Evolutionary conservation across 2,113 vertebrate genomes (phyloP).

Genomic region (Pimephales promelas): DNA sequence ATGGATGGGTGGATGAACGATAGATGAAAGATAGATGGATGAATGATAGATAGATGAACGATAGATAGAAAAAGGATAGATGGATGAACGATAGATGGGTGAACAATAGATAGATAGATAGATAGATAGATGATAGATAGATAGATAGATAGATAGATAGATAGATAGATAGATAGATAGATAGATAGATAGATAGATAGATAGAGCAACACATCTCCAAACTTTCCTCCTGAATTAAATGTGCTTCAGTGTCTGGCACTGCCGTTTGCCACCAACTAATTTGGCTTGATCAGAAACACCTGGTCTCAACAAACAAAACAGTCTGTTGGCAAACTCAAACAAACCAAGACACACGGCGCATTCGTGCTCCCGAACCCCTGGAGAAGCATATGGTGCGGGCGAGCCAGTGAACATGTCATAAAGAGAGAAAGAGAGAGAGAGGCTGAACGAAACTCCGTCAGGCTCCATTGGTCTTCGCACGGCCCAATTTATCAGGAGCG

Average conservation of each 20-base stretch:
- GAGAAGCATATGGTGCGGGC: slow-evolving; percentile 33
- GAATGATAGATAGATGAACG: neutral
- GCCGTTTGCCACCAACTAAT: slow-evolving; percentile 22
- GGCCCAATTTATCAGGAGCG: slow-evolving; percentile 43
- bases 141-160: fast-evolving
- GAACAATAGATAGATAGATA: neutral
- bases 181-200: neutral
- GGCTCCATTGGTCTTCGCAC: slow-evolving; percentile 30
- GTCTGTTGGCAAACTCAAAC: slow-evolving; percentile 38
- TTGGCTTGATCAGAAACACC: slow-evolving; percentile 44
- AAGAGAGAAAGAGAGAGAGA: neutral
- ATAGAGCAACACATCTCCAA: neutral
- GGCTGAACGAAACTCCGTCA: slow-evolving; percentile 8
- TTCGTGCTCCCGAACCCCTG: neutral
- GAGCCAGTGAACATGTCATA: neutral
- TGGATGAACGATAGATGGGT: neutral
- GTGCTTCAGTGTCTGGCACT: neutral
- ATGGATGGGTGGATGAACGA: neutral
- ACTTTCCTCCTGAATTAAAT: neutral
- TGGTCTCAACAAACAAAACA: slow-evolving; percentile 44
- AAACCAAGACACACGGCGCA: slow-evolving; percentile 9
- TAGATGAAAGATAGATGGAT: neutral
- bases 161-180: too few species aligned
- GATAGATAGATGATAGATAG: neutral
- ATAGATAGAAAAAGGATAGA: neutral